Evolutionary conservation across 2,113 vertebrate species (phyloP).

Genomic region (Macrotus californicus): DNA sequence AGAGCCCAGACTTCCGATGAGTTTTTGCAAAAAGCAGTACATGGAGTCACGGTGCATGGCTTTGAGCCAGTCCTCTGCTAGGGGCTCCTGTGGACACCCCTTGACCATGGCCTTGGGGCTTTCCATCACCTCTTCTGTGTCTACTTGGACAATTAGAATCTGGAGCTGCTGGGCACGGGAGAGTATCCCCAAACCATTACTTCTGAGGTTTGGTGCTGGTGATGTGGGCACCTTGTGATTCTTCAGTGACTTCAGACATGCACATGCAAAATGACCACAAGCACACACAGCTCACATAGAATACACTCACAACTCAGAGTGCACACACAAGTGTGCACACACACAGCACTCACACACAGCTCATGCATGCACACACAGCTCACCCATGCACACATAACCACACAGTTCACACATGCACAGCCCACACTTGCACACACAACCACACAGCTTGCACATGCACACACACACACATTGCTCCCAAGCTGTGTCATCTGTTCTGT

Average conservation of each 20-base stretch:
- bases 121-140: background rate
- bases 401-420: background rate
- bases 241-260: background rate
- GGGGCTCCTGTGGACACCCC: background rate
- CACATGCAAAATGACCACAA: background rate
- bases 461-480: background rate
- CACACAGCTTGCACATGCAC: background rate
- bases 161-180: background rate
- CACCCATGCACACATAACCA: background rate
- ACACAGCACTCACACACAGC: accelerated
- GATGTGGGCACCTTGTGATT: too few species aligned
- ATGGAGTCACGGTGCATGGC: accelerated
- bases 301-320: background rate
- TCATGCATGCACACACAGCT: background rate
- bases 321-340: background rate
- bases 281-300: background rate
- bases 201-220: accelerated
- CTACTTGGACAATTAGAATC: accelerated
- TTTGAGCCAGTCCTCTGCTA: accelerated
- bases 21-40: accelerated
- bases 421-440: background rate
- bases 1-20: background rate
- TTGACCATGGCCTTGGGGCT: background rate
- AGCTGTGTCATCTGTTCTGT: background rate
- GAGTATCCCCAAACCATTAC: background rate